Evolutionary conservation across 2,113 vertebrate species (phyloP), one percentile per base, ranked within the genome.

Genomic region (Ammospiza nelsoni): DNA sequence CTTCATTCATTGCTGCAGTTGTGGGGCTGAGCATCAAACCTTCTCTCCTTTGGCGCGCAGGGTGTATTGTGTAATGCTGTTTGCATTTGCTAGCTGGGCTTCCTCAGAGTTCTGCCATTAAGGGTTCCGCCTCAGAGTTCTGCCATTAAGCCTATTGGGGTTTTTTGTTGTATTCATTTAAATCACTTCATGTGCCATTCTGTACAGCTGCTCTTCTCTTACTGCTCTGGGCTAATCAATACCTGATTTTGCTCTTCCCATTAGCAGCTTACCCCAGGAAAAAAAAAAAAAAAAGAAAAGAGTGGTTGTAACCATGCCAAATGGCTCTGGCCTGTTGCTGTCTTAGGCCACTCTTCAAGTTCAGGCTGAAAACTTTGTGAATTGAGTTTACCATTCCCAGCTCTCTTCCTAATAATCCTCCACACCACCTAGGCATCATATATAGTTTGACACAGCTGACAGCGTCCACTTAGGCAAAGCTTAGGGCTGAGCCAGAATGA

Each of bases 1-100:
- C 9, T 48, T 54, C 16, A 96, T 76, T 93, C 77, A 11, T 58
- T 72, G 43, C 93, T 94, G 96, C 95, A 84, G 93, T 95, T 97
- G 94, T 97, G 96, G 96, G 96, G 97, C 93, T 97, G 79, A 96
- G 87, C 96, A 94, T 98, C 96, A 97, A 96, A 96, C 89, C 66
- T 86, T 96, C 95, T 95, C 95, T 87, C 85, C 85, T 91, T 35
- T 91, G 31, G 33, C 35, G 5, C 66, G 17, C n/a, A 0, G 43
- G 16, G 28, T 82, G 24, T 89, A 65, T 62, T 89, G 85, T 92
- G 29, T 89, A 77, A 91, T 89, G 54, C 24, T 66, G 71, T 44
- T 88, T 54, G 79, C 11, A 2, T 85, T 84, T 52, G 21, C 33
- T 92, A 22, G 46, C 72, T 72, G 41, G 31, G 55, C 54, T 94